Evolutionary conservation across 2,888 invertebrate genomes (phyloP).

Genomic region (Ichneumon xanthorius): DNA sequence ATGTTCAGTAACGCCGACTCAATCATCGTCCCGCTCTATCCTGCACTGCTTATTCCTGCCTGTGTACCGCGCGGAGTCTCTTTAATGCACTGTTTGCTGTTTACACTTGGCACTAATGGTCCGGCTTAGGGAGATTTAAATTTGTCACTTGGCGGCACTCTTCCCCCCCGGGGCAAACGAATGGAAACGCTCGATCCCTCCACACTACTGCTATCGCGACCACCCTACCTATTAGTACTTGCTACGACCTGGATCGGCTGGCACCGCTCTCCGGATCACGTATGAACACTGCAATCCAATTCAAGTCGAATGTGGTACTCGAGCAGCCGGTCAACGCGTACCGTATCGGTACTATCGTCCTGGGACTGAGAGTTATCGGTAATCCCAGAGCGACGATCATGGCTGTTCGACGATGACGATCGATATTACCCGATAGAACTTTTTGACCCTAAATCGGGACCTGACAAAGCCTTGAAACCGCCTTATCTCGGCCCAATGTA

Average conservation of each 20-base stretch:
- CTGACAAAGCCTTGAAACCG: too few relatives aligned
- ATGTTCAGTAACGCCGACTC: conserved; percentile 75
- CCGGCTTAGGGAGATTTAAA: conserved; percentile 84
- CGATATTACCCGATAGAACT: too few relatives aligned
- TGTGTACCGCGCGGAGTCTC: conserved; percentile 69
- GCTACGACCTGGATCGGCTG: neutral
- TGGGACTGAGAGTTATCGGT: too few relatives aligned
- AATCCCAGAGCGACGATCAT: too few relatives aligned
- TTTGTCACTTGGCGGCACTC: conserved; percentile 78
- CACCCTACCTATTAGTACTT: neutral
- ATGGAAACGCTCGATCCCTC: conserved; percentile 28
- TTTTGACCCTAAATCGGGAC: too few relatives aligned
- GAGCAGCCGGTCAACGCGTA: neutral
- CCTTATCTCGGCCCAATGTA: too few relatives aligned
- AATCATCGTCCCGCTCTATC: conserved; percentile 38
- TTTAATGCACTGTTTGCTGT: conserved; percentile 84
- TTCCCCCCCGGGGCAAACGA: conserved; percentile 36
- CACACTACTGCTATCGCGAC: neutral
- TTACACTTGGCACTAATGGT: conserved; percentile 84
- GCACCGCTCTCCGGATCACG: neutral
- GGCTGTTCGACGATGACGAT: too few relatives aligned
- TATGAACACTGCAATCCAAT: neutral
- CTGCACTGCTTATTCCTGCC: conserved; percentile 31
- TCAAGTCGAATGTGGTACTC: neutral
- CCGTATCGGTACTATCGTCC: neutral